These are phyloP conservation scores for Lamellibrachia luymesi DNA, from an alignment of 1,140 invertebrate species.

Conservation along the genomic window DNA sequence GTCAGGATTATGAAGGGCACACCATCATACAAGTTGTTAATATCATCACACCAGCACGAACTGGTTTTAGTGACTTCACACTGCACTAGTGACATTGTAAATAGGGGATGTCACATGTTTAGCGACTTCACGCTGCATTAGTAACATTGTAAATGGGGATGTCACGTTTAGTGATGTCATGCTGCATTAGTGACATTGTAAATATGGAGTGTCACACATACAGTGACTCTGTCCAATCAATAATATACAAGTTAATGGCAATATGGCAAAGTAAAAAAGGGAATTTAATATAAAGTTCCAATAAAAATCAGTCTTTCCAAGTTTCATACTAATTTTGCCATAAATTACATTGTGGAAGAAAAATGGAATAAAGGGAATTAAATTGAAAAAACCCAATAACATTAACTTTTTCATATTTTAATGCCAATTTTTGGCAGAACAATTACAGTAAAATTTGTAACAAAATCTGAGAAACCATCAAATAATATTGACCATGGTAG, in stretches of 20 bases:
- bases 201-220: neutral
- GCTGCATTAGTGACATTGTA: neutral
- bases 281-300: neutral
- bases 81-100: neutral
- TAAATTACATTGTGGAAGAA: neutral
- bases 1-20: neutral
- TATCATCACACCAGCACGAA: neutral
- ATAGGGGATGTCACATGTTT: neutral
- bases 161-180: neutral
- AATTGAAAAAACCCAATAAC: too few relatives aligned
- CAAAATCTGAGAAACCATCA: neutral
- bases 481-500: neutral
- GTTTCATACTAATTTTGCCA: neutral
- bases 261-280: neutral
- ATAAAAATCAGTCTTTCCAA: neutral
- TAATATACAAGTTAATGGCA: neutral
- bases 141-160: too few relatives aligned
- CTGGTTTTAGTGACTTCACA: neutral
- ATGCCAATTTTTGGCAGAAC: too few relatives aligned
- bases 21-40: constrained; percentile 5
- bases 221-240: neutral
- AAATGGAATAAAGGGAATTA: too few relatives aligned
- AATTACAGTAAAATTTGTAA: neutral
- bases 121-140: neutral
- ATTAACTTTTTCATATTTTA: too few relatives aligned